Percentiles rank a stretch among this genome's conserved stretches.
Evolutionary conservation across 2,113 vertebrate species (phyloP).

Genomic region (Hymenochirus boettgeri): DNA sequence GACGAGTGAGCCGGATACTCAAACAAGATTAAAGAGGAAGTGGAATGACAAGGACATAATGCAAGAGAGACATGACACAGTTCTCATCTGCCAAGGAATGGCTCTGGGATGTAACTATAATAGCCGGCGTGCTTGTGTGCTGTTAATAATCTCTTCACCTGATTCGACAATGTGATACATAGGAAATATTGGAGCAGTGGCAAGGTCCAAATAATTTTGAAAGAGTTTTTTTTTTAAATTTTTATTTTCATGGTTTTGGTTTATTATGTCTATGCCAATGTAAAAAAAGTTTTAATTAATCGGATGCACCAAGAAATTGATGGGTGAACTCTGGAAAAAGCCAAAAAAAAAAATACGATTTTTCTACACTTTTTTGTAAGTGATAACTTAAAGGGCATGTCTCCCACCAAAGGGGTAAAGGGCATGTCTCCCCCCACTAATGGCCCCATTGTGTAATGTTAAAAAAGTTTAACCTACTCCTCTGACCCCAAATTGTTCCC

Average conservation of each 20-base stretch:
- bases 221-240: neutral
- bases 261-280: constrained; percentile 26
- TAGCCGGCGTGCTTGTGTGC: constrained; percentile 59
- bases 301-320: constrained; percentile 27
- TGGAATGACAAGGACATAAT: constrained; percentile 67
- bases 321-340: constrained; percentile 27
- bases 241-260: constrained; percentile 14
- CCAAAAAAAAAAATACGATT: no score
- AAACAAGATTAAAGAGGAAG: constrained; percentile 92
- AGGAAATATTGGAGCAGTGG: constrained; percentile 2
- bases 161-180: constrained; percentile 46
- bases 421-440: no score
- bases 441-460: no score
- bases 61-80: constrained; percentile 62
- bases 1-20: constrained; percentile 90
- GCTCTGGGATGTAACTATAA: constrained; percentile 59
- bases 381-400: no score
- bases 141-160: constrained; percentile 51
- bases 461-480: no score
- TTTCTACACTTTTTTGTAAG: no score
- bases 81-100: constrained; percentile 49
- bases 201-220: constrained; percentile 3
- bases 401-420: no score
- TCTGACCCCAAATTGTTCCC: no score
- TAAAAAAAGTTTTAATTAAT: constrained; percentile 11